Percentiles rank a stretch among this genome's conserved stretches.
Conservation (phyloP, 2,888 invertebrate genomes). For the Mimachlamys varia region DNA sequence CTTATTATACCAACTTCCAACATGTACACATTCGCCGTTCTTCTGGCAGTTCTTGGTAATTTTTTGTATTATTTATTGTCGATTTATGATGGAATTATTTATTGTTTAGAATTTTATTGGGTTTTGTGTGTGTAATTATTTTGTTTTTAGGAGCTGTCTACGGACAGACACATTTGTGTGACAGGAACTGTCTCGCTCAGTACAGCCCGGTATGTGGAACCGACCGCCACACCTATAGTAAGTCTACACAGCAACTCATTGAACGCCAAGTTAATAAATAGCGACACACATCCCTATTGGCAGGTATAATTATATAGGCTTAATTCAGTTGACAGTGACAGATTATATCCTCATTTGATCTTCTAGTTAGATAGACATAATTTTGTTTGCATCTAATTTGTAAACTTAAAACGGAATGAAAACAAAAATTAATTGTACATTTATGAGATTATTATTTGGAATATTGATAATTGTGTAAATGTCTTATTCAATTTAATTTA, state of each 20-base stretch:
- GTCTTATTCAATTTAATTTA: too few relatives aligned
- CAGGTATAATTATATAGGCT: too few relatives aligned
- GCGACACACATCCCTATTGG: too few relatives aligned
- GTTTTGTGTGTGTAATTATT: background rate
- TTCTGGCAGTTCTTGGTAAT: background rate
- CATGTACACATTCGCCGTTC: background rate
- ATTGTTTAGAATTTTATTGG: background rate
- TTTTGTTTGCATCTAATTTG: too few relatives aligned
- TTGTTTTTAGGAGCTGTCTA: background rate
- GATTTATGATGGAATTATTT: background rate
- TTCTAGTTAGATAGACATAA: too few relatives aligned
- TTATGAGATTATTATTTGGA: too few relatives aligned
- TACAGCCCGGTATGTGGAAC: slow-evolving; percentile 49
- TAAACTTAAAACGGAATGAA: too few relatives aligned
- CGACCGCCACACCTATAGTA: slow-evolving; percentile 49
- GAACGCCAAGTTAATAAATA: too few relatives aligned
- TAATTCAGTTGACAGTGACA: too few relatives aligned
- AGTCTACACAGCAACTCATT: background rate
- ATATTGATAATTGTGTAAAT: too few relatives aligned
- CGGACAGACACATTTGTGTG: slow-evolving; percentile 29
- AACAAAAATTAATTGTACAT: too few relatives aligned
- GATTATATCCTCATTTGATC: too few relatives aligned
- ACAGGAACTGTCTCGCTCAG: slow-evolving; percentile 40
- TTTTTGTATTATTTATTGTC: background rate
- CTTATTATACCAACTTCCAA: background rate